phyloP scores from a whole-genome alignment of 2,888 invertebrate genomes.

The Platynereis dumerilii region DNA sequence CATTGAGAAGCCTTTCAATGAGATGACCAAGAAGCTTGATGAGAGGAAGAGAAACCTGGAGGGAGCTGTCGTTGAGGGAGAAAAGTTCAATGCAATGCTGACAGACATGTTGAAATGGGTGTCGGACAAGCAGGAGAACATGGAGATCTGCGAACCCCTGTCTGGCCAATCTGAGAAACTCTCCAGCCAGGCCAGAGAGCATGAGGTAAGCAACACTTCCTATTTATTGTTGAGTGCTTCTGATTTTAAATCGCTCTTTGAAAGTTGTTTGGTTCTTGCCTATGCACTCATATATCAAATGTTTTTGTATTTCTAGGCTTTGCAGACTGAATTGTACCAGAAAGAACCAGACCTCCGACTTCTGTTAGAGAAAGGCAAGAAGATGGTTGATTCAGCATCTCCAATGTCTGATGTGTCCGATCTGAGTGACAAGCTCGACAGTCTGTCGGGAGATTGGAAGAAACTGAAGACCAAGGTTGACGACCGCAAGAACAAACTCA shows the following conservation, averaged over 20 bases:
- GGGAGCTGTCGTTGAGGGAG: constrained; percentile 80
- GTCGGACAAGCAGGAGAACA: constrained; percentile 67
- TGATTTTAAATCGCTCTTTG: too few relatives aligned
- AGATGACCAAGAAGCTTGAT: constrained; percentile 71
- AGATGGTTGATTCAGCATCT: constrained; percentile 64
- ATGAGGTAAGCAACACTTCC: constrained; percentile 68
- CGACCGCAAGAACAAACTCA: constrained; percentile 67
- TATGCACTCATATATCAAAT: background rate
- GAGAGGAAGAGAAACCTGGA: constrained; percentile 84
- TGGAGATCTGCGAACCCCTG: constrained; percentile 66
- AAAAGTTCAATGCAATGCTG: constrained; percentile 88
- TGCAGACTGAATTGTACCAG: constrained; percentile 69
- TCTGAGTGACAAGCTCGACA: constrained; percentile 76
- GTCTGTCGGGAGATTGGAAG: constrained; percentile 90
- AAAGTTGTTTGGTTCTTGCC: too few relatives aligned
- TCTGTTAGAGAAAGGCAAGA: constrained; percentile 87
- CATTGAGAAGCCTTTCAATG: constrained; percentile 86
- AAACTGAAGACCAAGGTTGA: constrained; percentile 86
- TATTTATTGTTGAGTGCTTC: too few relatives aligned
- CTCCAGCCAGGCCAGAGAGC: constrained; percentile 84
- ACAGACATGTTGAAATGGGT: constrained; percentile 90
- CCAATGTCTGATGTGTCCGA: constrained; percentile 69
- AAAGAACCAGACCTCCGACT: constrained; percentile 50
- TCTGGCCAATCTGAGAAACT: constrained; percentile 85
- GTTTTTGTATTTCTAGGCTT: constrained; percentile 65